A percentile compares a stretch with the other conserved stretches of the same genome.
These are phyloP conservation scores for Melanotaenia pygmaea DNA, from an alignment of 2,797 vertebrate species.

Conservation along the genomic window DNA sequence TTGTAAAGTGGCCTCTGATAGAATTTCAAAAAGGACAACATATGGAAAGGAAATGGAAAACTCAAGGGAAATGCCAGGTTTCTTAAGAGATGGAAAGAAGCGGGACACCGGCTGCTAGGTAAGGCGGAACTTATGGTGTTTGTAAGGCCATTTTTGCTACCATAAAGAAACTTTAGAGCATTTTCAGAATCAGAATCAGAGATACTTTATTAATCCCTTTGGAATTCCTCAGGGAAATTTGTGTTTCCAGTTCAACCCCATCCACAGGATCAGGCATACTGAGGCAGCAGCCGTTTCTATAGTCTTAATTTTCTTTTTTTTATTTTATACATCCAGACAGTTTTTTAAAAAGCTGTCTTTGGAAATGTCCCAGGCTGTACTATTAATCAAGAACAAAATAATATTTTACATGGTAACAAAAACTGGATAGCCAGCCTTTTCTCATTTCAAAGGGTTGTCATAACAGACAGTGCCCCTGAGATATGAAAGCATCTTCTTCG, in stretches of 20 bases:
- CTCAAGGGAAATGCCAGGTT: slow-evolving; percentile 16
- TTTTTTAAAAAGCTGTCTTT: neutral
- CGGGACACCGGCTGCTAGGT: slow-evolving; percentile 2
- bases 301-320: too few species aligned
- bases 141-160: neutral
- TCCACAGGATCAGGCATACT: too few species aligned
- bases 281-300: too few species aligned
- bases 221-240: too few species aligned
- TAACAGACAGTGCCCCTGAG: neutral
- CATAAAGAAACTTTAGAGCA: neutral
- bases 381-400: neutral
- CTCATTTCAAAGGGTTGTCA: neutral
- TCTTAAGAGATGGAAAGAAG: slow-evolving; percentile 19
- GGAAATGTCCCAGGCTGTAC: neutral
- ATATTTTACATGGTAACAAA: neutral
- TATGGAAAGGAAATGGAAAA: slow-evolving; percentile 48
- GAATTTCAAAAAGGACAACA: slow-evolving; percentile 44
- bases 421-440: neutral
- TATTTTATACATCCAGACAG: neutral
- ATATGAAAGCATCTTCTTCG: neutral
- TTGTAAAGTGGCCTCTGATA: slow-evolving; percentile 29
- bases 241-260: too few species aligned
- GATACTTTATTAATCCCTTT: too few species aligned
- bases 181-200: too few species aligned
- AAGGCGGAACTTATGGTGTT: neutral